A percentile compares a stretch with the other conserved stretches of the same genome.
Evolutionary conservation across 2,797 vertebrate genomes (phyloP).

Genomic region (Muscicapa striata): DNA sequence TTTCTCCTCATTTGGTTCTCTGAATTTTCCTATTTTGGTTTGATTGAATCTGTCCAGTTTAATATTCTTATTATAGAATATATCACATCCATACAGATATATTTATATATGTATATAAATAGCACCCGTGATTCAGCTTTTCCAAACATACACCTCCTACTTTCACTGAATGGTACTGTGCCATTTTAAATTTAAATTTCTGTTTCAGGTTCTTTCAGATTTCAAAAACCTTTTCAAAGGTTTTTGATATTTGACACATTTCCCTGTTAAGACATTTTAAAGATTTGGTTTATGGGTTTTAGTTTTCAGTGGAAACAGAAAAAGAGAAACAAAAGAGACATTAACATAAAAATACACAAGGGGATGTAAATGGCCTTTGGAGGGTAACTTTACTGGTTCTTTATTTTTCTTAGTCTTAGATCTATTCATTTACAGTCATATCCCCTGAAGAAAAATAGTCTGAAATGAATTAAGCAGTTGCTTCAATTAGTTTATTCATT

Average conservation of each 20-base stretch:
- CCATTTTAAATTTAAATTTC: background rate
- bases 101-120: background rate
- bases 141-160: background rate
- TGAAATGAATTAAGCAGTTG: background rate
- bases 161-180: background rate
- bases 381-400: background rate
- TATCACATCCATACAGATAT: background rate
- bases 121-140: background rate
- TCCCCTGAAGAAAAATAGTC: background rate
- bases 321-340: background rate
- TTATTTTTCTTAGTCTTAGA: background rate
- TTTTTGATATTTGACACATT: background rate
- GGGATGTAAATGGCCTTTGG: conserved; percentile 1
- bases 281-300: background rate
- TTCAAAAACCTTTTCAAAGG: background rate
- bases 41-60: background rate
- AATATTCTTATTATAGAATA: background rate
- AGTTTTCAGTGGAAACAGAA: background rate
- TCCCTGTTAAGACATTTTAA: background rate
- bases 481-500: background rate
- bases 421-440: background rate
- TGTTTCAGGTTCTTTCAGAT: background rate
- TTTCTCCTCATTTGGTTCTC: background rate
- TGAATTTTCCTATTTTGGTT: background rate
- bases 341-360: conserved; percentile 1